Evolutionary conservation across 2,113 vertebrate genomes (phyloP).

Genomic region (Rhynchopsitta pachyrhyncha): DNA sequence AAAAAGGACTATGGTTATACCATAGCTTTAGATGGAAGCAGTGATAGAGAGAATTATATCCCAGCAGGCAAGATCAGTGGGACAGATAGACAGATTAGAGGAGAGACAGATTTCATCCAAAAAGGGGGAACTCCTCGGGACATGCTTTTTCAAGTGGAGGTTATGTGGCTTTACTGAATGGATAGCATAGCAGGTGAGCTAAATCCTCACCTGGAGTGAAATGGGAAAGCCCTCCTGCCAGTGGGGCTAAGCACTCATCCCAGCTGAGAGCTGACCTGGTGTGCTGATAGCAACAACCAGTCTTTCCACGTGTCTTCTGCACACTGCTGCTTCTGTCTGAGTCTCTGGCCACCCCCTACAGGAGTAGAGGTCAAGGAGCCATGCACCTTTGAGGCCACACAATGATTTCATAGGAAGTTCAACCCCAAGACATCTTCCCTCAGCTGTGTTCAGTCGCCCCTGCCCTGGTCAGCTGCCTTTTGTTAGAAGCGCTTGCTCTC

Average conservation of each 20-base stretch:
- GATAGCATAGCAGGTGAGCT: not conserved
- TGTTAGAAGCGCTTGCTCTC: slow-evolving; percentile 62
- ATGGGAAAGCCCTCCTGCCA: not conserved
- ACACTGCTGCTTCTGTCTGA: not conserved
- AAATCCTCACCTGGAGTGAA: not conserved
- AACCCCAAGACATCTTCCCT: slow-evolving; percentile 51
- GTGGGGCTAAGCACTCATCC: not conserved
- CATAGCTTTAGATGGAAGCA: not conserved
- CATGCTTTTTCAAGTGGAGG: not conserved
- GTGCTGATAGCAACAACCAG: not conserved
- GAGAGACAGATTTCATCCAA: not conserved
- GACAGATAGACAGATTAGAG: not conserved
- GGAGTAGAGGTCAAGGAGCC: not conserved
- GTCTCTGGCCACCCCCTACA: not conserved
- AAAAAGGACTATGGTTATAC: not conserved
- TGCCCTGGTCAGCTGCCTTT: slow-evolving; percentile 73
- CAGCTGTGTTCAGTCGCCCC: slow-evolving; percentile 60
- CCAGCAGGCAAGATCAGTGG: not conserved
- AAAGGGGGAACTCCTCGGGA: not conserved
- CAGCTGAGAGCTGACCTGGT: fast-evolving
- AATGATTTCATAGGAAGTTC: slow-evolving; percentile 31
- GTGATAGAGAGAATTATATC: not conserved
- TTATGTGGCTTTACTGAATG: not conserved
- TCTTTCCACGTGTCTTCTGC: not conserved
- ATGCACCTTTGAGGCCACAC: not conserved